phyloP scores from a whole-genome alignment of 2,888 invertebrate genomes.

The Ecliptopera silaceata region DNA sequence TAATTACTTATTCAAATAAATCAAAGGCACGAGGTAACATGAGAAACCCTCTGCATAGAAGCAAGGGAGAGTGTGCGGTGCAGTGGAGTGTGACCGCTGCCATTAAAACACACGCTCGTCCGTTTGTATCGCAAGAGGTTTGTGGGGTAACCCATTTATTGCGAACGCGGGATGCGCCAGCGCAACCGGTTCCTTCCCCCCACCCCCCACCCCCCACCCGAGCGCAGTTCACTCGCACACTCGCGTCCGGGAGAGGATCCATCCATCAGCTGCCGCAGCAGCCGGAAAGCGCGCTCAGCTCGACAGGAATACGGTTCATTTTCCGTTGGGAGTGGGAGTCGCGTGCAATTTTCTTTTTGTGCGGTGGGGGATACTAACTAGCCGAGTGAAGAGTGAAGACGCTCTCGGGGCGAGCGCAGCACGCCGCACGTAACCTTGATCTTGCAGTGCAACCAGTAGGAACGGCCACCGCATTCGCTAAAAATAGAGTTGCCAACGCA shows the following conservation, averaged over 20 bases:
- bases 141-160: conserved; percentile 81
- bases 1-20: conserved; percentile 14
- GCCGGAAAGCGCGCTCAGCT: conserved; percentile 39
- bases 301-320: conserved; percentile 43
- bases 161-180: conserved; percentile 57
- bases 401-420: conserved; percentile 58
- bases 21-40: conserved; percentile 15
- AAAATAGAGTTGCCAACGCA: conserved; percentile 70
- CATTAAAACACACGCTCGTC: conserved; percentile 36
- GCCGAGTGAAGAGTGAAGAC: conserved; percentile 60
- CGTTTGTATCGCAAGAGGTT: conserved; percentile 78
- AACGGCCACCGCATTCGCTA: conserved; percentile 71
- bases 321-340: conserved; percentile 32
- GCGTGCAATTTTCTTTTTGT: conserved; percentile 48
- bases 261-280: conserved; percentile 37
- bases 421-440: conserved; percentile 72
- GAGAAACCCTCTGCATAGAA: conserved; percentile 22
- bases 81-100: conserved; percentile 35
- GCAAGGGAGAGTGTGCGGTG: conserved; percentile 31
- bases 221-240: conserved; percentile 49
- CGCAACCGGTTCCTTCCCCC: conserved; percentile 64
- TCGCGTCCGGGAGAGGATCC: conserved; percentile 68
- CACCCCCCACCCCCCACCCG: conserved; percentile 43
- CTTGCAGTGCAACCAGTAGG: conserved; percentile 76
- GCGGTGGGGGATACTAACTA: conserved; percentile 51